A percentile compares a stretch with the other conserved stretches of the same genome.
These are phyloP conservation scores for Sciurus niger DNA, from an alignment of 2,113 vertebrate species.

Conservation along the genomic window DNA sequence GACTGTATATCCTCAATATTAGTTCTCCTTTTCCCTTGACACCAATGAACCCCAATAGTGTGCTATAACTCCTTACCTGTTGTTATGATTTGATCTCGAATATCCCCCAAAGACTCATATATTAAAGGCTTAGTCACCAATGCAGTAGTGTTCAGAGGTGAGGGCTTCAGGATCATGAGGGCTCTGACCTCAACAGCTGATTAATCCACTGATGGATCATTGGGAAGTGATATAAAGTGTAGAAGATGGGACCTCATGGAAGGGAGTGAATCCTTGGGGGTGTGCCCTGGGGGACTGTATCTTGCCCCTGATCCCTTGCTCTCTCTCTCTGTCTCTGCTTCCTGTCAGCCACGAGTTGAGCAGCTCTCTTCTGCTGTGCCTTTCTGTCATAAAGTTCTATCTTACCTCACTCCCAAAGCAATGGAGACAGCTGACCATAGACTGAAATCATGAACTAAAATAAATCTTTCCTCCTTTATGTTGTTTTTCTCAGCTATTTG, in stretches of 20 bases:
- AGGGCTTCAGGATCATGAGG: no score
- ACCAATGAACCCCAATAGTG: not conserved
- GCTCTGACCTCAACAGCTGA: no score
- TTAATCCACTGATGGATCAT: no score
- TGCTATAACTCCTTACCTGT: not conserved
- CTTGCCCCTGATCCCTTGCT: not conserved
- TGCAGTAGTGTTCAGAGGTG: not conserved
- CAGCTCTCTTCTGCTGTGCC: not conserved
- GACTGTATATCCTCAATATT: not conserved
- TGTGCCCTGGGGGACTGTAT: not conserved
- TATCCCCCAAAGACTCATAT: not conserved
- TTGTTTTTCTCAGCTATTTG: not conserved
- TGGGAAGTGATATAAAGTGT: not conserved
- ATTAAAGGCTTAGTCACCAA: not conserved
- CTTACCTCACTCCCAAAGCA: not conserved
- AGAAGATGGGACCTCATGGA: not conserved
- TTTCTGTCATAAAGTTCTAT: not conserved
- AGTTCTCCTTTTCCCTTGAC: not conserved
- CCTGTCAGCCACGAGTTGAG: not conserved
- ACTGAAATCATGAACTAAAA: not conserved
- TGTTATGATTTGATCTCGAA: not conserved
- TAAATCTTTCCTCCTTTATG: not conserved
- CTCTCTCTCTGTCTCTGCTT: not conserved
- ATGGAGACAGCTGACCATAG: not conserved
- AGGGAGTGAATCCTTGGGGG: not conserved